Conservation (phyloP, 2,797 vertebrate genomes). For the Cephalopachus bancanus region DNA sequence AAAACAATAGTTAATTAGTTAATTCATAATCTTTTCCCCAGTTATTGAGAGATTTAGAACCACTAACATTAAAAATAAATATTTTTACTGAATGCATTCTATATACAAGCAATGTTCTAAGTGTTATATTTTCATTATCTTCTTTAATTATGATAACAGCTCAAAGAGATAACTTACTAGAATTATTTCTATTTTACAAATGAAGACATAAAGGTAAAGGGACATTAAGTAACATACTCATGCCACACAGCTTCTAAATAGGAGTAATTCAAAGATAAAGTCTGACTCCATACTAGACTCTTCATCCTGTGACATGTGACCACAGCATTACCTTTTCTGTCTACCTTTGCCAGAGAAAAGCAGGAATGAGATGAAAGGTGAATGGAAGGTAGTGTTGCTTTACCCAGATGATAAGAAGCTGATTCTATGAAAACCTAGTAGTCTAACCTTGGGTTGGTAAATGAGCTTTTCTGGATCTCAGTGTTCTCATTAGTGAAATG, state of each 20-base stretch:
- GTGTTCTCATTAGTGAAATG: not conserved
- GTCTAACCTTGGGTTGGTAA: not conserved
- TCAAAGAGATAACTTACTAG: not conserved
- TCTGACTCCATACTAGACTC: not conserved
- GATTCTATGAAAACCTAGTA: not conserved
- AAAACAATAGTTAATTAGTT: not conserved
- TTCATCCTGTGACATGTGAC: not conserved
- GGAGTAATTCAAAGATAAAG: not conserved
- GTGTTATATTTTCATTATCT: not conserved
- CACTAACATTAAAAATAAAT: not conserved
- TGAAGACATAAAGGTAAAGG: not conserved
- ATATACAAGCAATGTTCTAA: not conserved
- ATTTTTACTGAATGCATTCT: not conserved
- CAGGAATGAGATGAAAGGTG: not conserved
- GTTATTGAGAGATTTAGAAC: not conserved
- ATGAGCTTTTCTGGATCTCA: not conserved
- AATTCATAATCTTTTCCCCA: not conserved
- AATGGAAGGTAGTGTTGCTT: not conserved
- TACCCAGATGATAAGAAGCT: not conserved
- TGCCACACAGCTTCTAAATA: not conserved
- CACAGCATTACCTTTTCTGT: not conserved
- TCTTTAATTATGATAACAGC: not conserved
- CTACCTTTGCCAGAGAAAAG: not conserved
- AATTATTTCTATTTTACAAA: not conserved
- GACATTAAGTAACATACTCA: not conserved